Conservation (phyloP, 2,797 vertebrate species). For the Amblyopsis hoosieri region DNA sequence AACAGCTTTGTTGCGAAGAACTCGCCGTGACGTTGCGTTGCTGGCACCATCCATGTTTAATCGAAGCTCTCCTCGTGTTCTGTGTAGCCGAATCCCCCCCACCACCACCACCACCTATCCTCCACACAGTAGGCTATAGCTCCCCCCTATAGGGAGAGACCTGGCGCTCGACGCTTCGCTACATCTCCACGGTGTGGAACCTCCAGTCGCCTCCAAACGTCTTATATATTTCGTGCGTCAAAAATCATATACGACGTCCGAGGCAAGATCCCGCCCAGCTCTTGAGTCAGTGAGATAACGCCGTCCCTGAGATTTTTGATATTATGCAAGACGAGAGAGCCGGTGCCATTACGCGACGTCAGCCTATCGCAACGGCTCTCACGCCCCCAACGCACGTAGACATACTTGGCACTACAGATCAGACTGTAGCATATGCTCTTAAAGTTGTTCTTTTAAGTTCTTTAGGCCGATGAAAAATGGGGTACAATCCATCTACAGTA, state of each 20-base stretch:
- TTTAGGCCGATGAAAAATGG: too few species aligned
- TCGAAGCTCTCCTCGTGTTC: too few species aligned
- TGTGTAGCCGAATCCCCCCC: background rate
- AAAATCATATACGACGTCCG: constrained; percentile 1
- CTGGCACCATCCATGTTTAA: too few species aligned
- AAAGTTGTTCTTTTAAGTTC: too few species aligned
- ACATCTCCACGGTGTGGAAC: too few species aligned
- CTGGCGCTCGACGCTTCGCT: background rate
- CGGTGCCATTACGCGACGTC: background rate
- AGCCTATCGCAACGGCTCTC: constrained; percentile 3
- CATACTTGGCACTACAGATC: too few species aligned
- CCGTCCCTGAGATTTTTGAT: constrained; percentile 4
- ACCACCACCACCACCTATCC: too few species aligned
- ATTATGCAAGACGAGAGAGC: constrained; percentile 8
- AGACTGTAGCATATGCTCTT: too few species aligned
- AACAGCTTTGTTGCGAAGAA: too few species aligned
- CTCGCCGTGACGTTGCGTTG: too few species aligned
- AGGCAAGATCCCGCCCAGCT: background rate
- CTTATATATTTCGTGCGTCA: background rate
- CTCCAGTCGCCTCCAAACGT: background rate
- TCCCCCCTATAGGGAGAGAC: background rate
- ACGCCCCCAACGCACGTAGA: background rate
- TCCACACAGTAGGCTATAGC: background rate
- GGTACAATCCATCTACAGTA: too few species aligned
- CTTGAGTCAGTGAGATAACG: constrained; percentile 1